Evolutionary conservation across 64 coral and sea anemone genomes (phyloP).

Genomic region (Actinia equina): DNA sequence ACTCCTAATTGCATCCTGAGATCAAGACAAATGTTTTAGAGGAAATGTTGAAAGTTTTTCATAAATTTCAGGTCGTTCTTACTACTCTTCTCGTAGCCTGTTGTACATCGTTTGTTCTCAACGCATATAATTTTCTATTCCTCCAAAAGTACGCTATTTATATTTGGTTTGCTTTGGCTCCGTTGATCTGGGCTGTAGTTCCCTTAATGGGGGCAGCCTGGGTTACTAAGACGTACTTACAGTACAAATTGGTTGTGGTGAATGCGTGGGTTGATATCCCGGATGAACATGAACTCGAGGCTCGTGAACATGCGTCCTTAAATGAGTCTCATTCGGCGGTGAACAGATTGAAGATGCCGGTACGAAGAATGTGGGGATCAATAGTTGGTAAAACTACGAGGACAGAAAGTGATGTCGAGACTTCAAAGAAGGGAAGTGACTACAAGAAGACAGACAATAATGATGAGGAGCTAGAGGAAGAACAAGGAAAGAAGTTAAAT

Average conservation of each 20-base stretch:
- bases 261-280: conserved; percentile 96
- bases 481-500: background rate
- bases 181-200: conserved; percentile 82
- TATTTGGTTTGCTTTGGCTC: conserved; percentile 87
- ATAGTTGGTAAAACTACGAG: background rate
- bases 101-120: conserved; percentile 84
- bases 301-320: conserved; percentile 30
- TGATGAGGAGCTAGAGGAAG: background rate
- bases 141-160: conserved; percentile 85
- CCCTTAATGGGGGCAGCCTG: conserved; percentile 82
- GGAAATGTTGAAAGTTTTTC: background rate
- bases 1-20: background rate
- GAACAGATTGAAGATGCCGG: conserved; percentile 17
- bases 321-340: conserved; percentile 16
- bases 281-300: conserved; percentile 69
- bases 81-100: conserved; percentile 84
- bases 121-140: conserved; percentile 87
- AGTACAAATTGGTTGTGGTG: conserved; percentile 88
- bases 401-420: background rate
- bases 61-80: conserved; percentile 61
- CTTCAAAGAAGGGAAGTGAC: background rate
- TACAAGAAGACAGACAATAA: background rate
- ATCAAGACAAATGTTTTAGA: background rate
- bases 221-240: conserved; percentile 79
- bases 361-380: conserved; percentile 30